Evolutionary conservation across 2,113 vertebrate genomes (phyloP), one percentile per base, ranked within the genome.

Genomic region (Petrocephalus zakoni): DNA sequence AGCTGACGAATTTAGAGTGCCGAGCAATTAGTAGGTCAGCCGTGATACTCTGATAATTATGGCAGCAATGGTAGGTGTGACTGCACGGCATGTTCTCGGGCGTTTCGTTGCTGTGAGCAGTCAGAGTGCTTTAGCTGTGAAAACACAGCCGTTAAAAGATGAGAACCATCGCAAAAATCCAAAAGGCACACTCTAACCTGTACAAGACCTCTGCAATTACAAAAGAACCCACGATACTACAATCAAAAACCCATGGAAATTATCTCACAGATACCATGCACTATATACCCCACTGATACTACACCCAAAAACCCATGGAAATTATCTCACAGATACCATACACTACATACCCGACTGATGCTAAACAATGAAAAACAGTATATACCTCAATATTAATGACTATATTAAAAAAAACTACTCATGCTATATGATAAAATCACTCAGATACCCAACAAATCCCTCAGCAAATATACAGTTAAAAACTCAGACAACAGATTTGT

Each of bases 1-100:
- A 86, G 83, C 88, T 55, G 58, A 78, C 58, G n/a, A 25, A 68
- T 89, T 85, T 25, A 22, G 64, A 87, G 64, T 89, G 83, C 49
- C 0, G 46, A 21, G 47, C n/a, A 75, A 86, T 85, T 87, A 52
- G 52, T 81, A 89, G 64, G 85, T 34, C 47, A 29, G 49, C 34
- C 49, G 47, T 1, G n/a, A 37, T n/a, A 25, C 85, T 87, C 49
- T 56, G 25, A 64, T 87, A 87, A 82, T 89, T 87, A 87, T 7
- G 19, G n/a, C 51, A 19, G 85, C 72, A 8, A 8, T 19, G 72
- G 34, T 42, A 78, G 72, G 72, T 78, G 72, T 78, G 1, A 49
- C 42, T 49, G 46, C 81, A n/a, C 0, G 25, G 17, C 10, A 13
- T 17, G 84, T 8, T 86, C 29, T 86, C 7, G 5, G 51, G 7